Evolutionary conservation across 2,113 vertebrate genomes (phyloP), one percentile per base, ranked within the genome.

Genomic region (Rhinichthys klamathensis): DNA sequence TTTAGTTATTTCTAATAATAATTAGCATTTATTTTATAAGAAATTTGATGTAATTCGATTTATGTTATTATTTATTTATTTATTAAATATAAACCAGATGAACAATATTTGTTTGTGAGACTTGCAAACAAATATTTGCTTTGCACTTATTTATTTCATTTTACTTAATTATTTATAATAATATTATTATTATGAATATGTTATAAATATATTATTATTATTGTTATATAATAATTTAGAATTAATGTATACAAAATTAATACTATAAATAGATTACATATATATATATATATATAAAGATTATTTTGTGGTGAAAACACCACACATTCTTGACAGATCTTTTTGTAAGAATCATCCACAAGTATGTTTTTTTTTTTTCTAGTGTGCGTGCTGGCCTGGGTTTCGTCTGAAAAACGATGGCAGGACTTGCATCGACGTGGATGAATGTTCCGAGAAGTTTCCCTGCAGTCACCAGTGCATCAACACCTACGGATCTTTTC

Each of bases 381-480:
- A 97, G 96, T 97, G 96, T 88, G 96, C 96, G 51, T 97, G 96
- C 89, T 97, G 96, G 96, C 95, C 96, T 85, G 96, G 96, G 84
- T 97, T 97, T 65, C 93, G 93, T 65, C 91, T 97, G 91, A 97
- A 97, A 90, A 92, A 95, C 78, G 95, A 97, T 85, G 96, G 96
- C 54, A 96, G 92, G 94, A 97, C 95, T 0, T 97, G 96, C 88
- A 82, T 95, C 35, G 96, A 97, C 91, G 87, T 96, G 92, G 96
- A 97, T 86, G 96, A 97, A 91, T 97, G 96, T 65, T 93, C 93
- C 0, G 91, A 92, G 67, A 94, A 93, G 18, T 96, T 97, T 89
- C 96, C 96, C 6, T 97, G 96, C 90, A 97, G 96, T 91, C 96
- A 97, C 88, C 94, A 93, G 44, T 97, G 96, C 90, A 91, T 97